Evolutionary conservation across 2,888 invertebrate genomes (phyloP), one percentile per base, ranked within the genome.

Genomic region (Ophraella communa): DNA sequence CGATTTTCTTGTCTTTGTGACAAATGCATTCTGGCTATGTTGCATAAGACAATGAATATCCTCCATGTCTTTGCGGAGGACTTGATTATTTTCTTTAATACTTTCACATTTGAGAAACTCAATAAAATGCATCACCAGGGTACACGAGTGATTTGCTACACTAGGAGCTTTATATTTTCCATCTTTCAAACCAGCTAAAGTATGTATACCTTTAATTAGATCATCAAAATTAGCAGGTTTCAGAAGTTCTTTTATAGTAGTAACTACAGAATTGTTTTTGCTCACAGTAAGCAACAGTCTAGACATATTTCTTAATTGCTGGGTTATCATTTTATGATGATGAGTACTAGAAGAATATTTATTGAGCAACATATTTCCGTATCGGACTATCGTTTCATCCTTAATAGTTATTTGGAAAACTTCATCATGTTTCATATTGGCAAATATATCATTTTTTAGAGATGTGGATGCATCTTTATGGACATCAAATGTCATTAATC

Each of bases 141-240:
- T 42, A 55, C 55, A 55, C 20, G 55, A 55, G 39, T n/a, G 21
- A 21, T 35, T 23, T 20, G 55, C 39, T 11, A 55, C 55, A 55
- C 21, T n/a, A n/a, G n/a, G n/a, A n/a, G n/a, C n/a, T n/a, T n/a
- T n/a, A n/a, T n/a, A n/a, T n/a, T n/a, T n/a, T n/a, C n/a, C n/a
- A n/a, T n/a, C n/a, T n/a, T n/a, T n/a, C n/a, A n/a, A n/a, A n/a
- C n/a, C n/a, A n/a, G n/a, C n/a, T n/a, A n/a, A n/a, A n/a, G n/a
- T n/a, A n/a, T n/a, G n/a, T n/a, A n/a, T n/a, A n/a, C n/a, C n/a
- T n/a, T n/a, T n/a, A n/a, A n/a, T n/a, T n/a, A n/a, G n/a, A n/a
- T n/a, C n/a, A n/a, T n/a, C n/a, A 24, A 24, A 51, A 51, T 51
- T 7, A 14, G 23, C 27, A 23, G 51, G 51, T 24, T 51, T 23